A percentile compares a stretch with the other conserved stretches of the same genome.
Conservation (phyloP, 2,888 invertebrate species). For the Noctua pronuba region DNA sequence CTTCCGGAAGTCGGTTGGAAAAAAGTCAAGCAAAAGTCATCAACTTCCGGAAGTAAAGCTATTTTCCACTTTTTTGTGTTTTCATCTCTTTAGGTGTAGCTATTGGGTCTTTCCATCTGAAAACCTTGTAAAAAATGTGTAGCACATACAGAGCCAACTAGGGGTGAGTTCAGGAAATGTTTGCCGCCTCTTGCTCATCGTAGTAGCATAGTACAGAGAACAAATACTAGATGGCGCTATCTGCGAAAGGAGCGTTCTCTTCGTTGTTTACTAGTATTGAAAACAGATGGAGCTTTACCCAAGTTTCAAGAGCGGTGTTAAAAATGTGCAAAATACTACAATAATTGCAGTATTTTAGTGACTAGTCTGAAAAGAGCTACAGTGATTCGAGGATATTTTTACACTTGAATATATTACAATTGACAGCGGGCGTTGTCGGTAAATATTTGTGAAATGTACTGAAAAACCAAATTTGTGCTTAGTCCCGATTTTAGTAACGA, state of each 20-base stretch:
- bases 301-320: background rate
- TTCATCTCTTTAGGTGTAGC: no score
- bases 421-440: background rate
- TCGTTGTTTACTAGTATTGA: background rate
- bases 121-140: background rate
- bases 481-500: background rate
- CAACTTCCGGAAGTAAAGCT: no score
- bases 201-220: background rate
- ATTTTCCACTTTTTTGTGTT: no score
- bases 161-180: background rate
- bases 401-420: background rate
- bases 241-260: accelerated
- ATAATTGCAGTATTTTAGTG: background rate
- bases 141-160: slow-evolving; percentile 39
- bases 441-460: background rate
- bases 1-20: no score
- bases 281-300: slow-evolving; percentile 45
- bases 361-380: background rate
- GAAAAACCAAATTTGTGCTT: background rate
- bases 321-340: background rate
- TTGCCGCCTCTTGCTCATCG: background rate
- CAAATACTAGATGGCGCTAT: slow-evolving; percentile 45
- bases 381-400: background rate
- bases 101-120: background rate
- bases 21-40: no score